Evolutionary conservation across 2,888 invertebrate species (phyloP).

Genomic region (Coremacera marginata): DNA sequence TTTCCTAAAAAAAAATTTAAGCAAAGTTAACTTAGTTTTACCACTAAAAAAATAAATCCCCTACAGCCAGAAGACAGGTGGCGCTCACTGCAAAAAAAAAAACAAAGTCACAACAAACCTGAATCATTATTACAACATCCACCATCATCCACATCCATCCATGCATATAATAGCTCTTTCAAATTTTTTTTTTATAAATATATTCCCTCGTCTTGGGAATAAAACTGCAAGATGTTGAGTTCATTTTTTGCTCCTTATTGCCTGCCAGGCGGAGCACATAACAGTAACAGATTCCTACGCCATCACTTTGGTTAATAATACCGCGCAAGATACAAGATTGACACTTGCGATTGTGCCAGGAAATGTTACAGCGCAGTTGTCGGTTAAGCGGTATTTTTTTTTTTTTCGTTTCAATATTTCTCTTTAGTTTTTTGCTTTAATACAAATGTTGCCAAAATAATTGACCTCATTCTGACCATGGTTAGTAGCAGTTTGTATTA

Average conservation of each 20-base stretch:
- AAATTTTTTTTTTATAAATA: neutral
- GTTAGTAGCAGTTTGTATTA: conserved; percentile 25
- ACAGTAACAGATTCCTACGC: conserved; percentile 22
- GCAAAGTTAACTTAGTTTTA: too few species aligned
- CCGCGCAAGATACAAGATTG: conserved; percentile 55
- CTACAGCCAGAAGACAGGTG: too few species aligned
- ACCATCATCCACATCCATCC: neutral
- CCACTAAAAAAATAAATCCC: too few species aligned
- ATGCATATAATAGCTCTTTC: neutral
- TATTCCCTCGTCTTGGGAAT: neutral
- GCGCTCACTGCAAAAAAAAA: neutral
- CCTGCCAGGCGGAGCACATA: neutral
- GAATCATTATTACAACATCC: neutral
- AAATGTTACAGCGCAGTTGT: conserved; percentile 46
- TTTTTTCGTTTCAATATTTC: too few species aligned
- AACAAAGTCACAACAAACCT: neutral
- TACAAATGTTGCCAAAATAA: conserved; percentile 42
- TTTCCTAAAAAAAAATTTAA: too few species aligned
- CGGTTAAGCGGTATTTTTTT: neutral
- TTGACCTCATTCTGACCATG: conserved; percentile 44
- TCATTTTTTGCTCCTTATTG: neutral
- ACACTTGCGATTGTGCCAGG: conserved; percentile 59
- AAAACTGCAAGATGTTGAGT: neutral
- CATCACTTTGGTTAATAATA: conserved; percentile 49
- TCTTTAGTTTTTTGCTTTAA: neutral